Percentiles rank a stretch among this genome's conserved stretches.
These are phyloP conservation scores for Acleris laterana DNA, from an alignment of 2,888 invertebrate species.

Conservation along the genomic window DNA sequence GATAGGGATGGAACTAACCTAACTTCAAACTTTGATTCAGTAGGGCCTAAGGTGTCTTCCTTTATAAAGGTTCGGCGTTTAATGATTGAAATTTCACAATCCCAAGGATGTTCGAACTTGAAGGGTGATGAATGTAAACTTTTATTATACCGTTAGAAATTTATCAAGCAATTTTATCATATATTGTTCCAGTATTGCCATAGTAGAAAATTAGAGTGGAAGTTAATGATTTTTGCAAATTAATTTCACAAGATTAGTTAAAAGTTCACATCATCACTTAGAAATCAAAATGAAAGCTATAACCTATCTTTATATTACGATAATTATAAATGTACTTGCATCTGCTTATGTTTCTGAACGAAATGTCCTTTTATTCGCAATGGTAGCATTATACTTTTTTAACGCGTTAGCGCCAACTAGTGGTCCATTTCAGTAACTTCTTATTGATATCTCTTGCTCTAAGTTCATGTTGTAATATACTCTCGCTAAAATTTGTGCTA, in stretches of 20 bases:
- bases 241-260: no score
- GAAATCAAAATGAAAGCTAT: no score
- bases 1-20: no score
- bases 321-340: neutral
- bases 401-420: slow-evolving; percentile 68
- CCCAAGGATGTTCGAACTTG: neutral
- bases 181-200: slow-evolving; percentile 19
- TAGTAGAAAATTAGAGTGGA: neutral
- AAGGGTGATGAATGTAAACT: slow-evolving; percentile 1
- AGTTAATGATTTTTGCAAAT: neutral
- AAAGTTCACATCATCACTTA: no score
- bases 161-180: slow-evolving; percentile 8
- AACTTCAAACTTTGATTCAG: no score
- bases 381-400: slow-evolving; percentile 47
- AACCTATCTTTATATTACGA: neutral
- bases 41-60: no score
- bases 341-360: slow-evolving; percentile 5
- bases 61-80: no score
- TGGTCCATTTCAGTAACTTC: slow-evolving; percentile 67
- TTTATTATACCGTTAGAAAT: slow-evolving; percentile 28
- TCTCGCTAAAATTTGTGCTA: slow-evolving; percentile 72
- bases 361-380: slow-evolving; percentile 32
- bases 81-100: no score
- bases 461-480: slow-evolving; percentile 75
- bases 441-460: slow-evolving; percentile 81